These are phyloP conservation scores for Agelastica alni DNA, from an alignment of 2,888 invertebrate species.

Conservation along the genomic window DNA sequence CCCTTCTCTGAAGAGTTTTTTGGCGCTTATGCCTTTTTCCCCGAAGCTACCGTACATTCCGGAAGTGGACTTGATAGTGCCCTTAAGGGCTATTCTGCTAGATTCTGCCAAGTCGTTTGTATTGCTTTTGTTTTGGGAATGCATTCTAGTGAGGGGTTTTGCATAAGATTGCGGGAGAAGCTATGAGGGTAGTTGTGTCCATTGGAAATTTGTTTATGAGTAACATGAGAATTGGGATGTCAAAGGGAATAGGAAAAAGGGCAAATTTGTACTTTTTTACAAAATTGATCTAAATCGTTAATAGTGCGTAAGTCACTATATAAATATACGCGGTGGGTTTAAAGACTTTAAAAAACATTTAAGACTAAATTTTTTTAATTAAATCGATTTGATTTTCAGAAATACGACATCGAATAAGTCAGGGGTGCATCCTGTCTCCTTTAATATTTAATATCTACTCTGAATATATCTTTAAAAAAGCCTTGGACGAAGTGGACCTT, in stretches of 20 bases:
- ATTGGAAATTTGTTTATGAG: conserved; percentile 15
- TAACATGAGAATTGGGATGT: conserved; percentile 1
- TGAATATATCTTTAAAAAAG: too few relatives aligned
- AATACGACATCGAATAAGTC: too few relatives aligned
- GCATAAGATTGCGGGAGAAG: conserved; percentile 6
- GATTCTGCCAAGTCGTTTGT: conserved; percentile 43
- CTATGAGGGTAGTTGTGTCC: conserved; percentile 2
- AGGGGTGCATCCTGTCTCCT: too few relatives aligned
- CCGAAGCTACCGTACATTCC: conserved; percentile 47
- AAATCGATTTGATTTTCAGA: too few relatives aligned
- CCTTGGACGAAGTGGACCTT: too few relatives aligned
- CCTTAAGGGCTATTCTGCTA: conserved; percentile 49
- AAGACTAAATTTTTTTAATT: too few relatives aligned
- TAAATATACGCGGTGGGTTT: too few relatives aligned
- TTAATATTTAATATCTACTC: too few relatives aligned
- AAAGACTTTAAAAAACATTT: too few relatives aligned
- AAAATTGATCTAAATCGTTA: background rate
- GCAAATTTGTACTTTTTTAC: background rate
- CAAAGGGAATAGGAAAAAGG: background rate
- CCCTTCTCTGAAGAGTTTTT: too few relatives aligned
- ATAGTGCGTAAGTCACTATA: background rate
- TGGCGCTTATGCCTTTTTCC: conserved; percentile 28
- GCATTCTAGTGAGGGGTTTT: conserved; percentile 21
- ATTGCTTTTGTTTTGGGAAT: conserved; percentile 47
- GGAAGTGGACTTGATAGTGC: conserved; percentile 55